Conservation (phyloP, 2,797 vertebrate species). For the Falco columbarius region DNA sequence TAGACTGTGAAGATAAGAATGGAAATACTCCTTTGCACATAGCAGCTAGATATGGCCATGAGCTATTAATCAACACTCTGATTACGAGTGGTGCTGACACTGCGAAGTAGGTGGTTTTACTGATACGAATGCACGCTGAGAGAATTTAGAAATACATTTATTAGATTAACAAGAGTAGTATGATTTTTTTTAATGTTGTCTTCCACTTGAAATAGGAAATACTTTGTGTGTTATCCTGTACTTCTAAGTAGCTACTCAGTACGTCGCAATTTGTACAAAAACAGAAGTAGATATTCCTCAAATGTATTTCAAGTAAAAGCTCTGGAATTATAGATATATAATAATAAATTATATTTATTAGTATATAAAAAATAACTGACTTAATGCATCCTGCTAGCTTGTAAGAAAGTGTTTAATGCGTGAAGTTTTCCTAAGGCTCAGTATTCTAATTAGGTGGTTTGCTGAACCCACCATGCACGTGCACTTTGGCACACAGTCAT, state of each 20-base stretch:
- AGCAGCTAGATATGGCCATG: conserved; percentile 95
- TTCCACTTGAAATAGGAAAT: background rate
- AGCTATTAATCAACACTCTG: conserved; percentile 97
- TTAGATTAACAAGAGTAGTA: background rate
- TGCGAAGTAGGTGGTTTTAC: conserved; percentile 87
- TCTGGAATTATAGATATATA: background rate
- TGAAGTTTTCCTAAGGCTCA: background rate
- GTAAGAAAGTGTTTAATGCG: background rate
- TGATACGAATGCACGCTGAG: background rate
- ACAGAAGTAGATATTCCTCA: background rate
- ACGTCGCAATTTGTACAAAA: background rate
- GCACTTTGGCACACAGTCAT: conserved; percentile 10
- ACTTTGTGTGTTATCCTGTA: background rate
- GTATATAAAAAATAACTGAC: too few relatives aligned
- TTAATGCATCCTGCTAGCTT: background rate
- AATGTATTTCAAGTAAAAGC: background rate
- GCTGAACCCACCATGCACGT: background rate
- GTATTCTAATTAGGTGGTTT: background rate
- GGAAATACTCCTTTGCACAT: conserved; percentile 98
- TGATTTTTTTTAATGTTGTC: background rate
- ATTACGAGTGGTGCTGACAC: conserved; percentile 95
- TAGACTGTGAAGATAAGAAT: conserved; percentile 97
- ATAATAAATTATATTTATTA: too few relatives aligned
- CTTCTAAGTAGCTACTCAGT: background rate
- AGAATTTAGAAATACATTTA: background rate